phyloP scores from a whole-genome alignment of 2,888 invertebrate genomes.

The Cheilosia vulpina region DNA sequence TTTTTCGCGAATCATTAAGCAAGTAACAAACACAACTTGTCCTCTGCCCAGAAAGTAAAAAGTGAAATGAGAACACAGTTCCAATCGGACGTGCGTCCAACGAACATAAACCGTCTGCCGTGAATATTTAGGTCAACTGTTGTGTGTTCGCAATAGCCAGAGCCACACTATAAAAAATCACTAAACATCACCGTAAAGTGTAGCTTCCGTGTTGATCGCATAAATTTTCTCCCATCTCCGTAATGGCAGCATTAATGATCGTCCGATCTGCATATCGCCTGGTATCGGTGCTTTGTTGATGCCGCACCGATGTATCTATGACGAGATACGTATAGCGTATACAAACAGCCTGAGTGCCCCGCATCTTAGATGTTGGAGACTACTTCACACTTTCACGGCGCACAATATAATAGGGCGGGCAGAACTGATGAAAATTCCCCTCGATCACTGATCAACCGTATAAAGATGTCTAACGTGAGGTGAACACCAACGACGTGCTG shows the following conservation, averaged over 20 bases:
- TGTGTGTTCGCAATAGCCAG: conserved; percentile 15
- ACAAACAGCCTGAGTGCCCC: conserved; percentile 50
- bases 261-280: conserved; percentile 58
- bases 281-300: conserved; percentile 54
- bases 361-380: conserved; percentile 28
- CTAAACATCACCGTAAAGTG: conserved; percentile 27
- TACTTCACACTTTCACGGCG: conserved; percentile 64
- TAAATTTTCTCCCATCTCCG: conserved; percentile 55
- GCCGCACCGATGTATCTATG: conserved; percentile 48
- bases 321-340: conserved; percentile 9
- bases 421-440: conserved; percentile 55
- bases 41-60: conserved; percentile 43
- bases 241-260: conserved; percentile 60
- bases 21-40: conserved; percentile 14
- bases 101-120: conserved; percentile 45
- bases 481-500: conserved; percentile 16
- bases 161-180: conserved; percentile 52
- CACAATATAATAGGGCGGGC: conserved; percentile 38
- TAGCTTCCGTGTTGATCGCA: conserved; percentile 68
- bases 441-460: conserved; percentile 36
- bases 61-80: conserved; percentile 28
- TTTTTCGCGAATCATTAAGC: neutral
- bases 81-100: conserved; percentile 21
- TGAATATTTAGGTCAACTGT: conserved; percentile 56
- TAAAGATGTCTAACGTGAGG: conserved; percentile 45